Evolutionary conservation across 64 coral and sea anemone species (phyloP), one percentile per base, ranked within the genome.

Genomic region (Stylophora pistillata): DNA sequence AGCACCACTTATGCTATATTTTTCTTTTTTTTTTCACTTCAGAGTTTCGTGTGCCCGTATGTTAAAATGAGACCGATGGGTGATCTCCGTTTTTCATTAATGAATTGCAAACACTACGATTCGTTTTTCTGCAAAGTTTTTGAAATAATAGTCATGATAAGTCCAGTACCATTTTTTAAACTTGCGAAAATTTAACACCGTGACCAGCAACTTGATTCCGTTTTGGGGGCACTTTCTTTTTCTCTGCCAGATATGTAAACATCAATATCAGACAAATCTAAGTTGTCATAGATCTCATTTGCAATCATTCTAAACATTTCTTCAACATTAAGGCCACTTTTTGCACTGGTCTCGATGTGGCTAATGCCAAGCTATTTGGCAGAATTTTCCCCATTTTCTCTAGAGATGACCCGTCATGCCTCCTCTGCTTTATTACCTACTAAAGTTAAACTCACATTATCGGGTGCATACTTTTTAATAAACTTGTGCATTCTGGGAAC

Each of bases 371-470:
- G 59, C 13, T n/a, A 20, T 34, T 58, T 10, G 20, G 79, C 79
- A 64, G 28, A 53, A 15, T 15, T 3, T 33, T 83, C 79, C 20
- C 58, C 59, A 12, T 64, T 33, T 18, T 21, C 11, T 3, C 16
- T 37, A 10, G 30, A 11, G 23, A 83, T 56, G 62, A 64, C 9
- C 16, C 29, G 79, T 25, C 21, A 9, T 1, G 27, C 34, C 14
- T 30, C 16, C 57, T 63, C 79, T 14, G 63, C 61, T 69, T 89
- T 89, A 60, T 89, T 89, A 12, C 87, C 87, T 0, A 87, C 85
- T 15, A 87, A 60, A 57, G 75, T 73, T 5, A 76, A 58, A 27
- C 74, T 57, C 1, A 30, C 15, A 10, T 7, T 75, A 58, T 87
- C 71, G 29, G 31, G 14, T 62, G 53, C 28, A 13, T 64, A 23